phyloP scores from a whole-genome alignment of 2,797 vertebrate species.

The Pteronotus mesoamericanus region DNA sequence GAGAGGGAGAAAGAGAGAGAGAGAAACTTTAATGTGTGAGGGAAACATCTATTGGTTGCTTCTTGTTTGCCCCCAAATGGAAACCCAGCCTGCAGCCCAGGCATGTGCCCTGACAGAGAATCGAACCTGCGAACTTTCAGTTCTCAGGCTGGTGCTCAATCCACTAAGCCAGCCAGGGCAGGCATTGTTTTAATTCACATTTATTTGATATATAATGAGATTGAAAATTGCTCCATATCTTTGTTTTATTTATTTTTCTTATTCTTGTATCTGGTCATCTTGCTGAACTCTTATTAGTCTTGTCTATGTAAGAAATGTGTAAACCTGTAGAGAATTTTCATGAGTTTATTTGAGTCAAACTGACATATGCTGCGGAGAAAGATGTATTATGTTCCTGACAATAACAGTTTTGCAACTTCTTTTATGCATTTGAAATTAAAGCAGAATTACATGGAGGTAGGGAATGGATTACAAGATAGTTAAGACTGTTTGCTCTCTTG shows the following conservation, averaged over 20 bases:
- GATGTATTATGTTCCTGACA: neutral
- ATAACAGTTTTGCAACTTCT: neutral
- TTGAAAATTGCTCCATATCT: neutral
- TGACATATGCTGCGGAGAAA: neutral
- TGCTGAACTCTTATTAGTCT: neutral
- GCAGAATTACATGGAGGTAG: neutral
- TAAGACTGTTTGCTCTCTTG: too few species aligned
- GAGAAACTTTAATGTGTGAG: too few species aligned
- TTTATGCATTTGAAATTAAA: neutral
- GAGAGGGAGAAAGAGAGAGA: too few species aligned
- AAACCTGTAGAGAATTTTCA: too few species aligned
- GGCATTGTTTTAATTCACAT: constrained; percentile 26
- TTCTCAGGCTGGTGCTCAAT: too few species aligned
- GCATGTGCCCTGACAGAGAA: too few species aligned
- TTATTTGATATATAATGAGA: neutral
- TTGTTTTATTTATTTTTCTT: constrained; percentile 5
- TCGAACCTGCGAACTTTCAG: too few species aligned
- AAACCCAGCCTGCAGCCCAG: too few species aligned
- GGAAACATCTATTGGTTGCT: too few species aligned
- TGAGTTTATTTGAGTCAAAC: neutral
- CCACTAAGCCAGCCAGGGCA: too few species aligned
- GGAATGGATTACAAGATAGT: neutral
- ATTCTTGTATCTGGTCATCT: neutral
- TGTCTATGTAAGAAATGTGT: neutral
- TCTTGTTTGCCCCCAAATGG: too few species aligned